These are phyloP conservation scores for Daubentonia madagascariensis DNA, from an alignment of 2,113 vertebrate species.

Conservation along the genomic window DNA sequence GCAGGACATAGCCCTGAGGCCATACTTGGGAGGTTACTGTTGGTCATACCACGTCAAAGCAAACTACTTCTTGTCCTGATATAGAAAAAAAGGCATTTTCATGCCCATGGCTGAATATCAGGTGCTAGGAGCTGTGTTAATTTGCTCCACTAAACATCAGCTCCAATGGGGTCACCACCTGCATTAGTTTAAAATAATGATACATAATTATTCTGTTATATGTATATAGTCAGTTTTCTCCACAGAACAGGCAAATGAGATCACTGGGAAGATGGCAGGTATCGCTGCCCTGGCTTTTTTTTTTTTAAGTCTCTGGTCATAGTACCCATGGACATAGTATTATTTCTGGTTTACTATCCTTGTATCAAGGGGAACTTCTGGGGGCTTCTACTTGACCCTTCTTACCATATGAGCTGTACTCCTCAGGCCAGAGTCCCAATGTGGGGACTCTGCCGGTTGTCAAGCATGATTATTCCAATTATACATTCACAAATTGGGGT, in stretches of 20 bases:
- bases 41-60: background rate
- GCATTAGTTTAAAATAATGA: background rate
- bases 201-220: background rate
- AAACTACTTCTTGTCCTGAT: background rate
- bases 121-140: background rate
- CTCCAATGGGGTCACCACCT: background rate
- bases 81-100: background rate
- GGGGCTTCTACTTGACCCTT: background rate
- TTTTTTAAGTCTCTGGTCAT: background rate
- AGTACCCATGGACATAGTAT: background rate
- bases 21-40: background rate
- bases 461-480: background rate
- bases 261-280: background rate
- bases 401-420: background rate
- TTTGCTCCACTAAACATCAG: background rate
- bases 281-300: background rate
- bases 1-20: background rate
- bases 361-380: background rate
- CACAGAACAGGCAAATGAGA: background rate
- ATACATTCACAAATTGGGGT: background rate
- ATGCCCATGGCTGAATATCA: background rate
- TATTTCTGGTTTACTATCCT: background rate
- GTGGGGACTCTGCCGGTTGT: background rate
- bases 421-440: background rate
- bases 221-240: background rate